Base-by-base conservation (phyloP, 2,888 invertebrate genomes). In the Toxonevra muliebris region DNA sequence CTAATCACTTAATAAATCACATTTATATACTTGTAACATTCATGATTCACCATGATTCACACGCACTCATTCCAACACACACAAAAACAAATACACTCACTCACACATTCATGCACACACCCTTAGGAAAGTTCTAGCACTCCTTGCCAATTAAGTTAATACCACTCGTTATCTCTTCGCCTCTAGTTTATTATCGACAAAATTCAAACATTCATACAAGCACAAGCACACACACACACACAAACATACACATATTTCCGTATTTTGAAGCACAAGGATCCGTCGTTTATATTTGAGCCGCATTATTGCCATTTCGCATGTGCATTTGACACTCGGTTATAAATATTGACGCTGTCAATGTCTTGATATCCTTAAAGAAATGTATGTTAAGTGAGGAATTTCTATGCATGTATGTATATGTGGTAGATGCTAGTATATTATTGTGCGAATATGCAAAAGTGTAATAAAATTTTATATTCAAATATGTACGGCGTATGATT, bases 111-210 rank as follows among this genome's bases (percentile, higher is more conserved):
- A 30, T 7, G 30, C 7, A 30, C 30, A 30, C 30, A 30, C 30
- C 30, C 30, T 2, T 30, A 30, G 30, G 2, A 30, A 30, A 30
- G 30, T 30, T 30, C 9, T 8, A 43, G n/a, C 59, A 43, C 59
- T 59, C 59, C 59, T 17, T 45, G 43, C 40, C 42, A 41, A 59
- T 59, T 59, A 59, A 59, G 15, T 59, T 59, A 59, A 59, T 43
- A 43, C 59, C 59, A 15, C 13, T 59, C 43, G 43, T 15, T 43
- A 43, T 11, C 17, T 41, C 13, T 43, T 43, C 17, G n/a, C 43
- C 9, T 59, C 43, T 41, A 17, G 15, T 59, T 3, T 19, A 15
- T 59, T 59, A 15, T 59, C 17, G 4, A 42, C 10, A 10, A 1
- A 41, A 30, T 30, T 2, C 30, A 30, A 30, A 30, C 30, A 30